Evolutionary conservation across 2,113 vertebrate genomes (phyloP).

Genomic region (Archilochus colubris): DNA sequence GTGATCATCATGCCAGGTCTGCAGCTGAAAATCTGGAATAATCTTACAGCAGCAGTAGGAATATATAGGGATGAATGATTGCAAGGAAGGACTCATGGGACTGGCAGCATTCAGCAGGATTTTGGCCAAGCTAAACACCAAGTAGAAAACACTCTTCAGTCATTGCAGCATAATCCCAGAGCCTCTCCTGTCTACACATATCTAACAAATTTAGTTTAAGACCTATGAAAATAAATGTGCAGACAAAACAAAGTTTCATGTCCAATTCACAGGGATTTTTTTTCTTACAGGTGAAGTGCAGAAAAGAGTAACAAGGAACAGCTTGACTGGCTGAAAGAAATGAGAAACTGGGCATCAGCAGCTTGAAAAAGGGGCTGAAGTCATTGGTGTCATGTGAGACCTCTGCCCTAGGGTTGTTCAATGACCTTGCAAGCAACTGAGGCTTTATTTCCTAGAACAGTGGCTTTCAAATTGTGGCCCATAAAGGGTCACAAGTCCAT

Average conservation of each 20-base stretch:
- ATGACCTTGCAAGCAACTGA: background rate
- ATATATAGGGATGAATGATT: constrained; percentile 56
- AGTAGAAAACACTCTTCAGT: constrained; percentile 57
- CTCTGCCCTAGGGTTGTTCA: background rate
- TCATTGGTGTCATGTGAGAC: background rate
- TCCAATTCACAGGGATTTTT: background rate
- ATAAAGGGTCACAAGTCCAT: fast-evolving
- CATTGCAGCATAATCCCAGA: background rate
- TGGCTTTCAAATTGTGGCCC: background rate
- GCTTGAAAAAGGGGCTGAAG: background rate
- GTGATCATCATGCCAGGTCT: constrained; percentile 26
- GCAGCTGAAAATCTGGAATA: constrained; percentile 60
- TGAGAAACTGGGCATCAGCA: background rate
- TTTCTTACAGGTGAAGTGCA: constrained; percentile 16
- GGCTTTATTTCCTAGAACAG: background rate
- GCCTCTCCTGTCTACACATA: background rate
- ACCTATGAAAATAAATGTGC: background rate
- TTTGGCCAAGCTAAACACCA: constrained; percentile 71
- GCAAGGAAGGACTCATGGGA: constrained; percentile 45
- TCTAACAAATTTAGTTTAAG: constrained; percentile 9
- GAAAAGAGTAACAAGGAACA: background rate
- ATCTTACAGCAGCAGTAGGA: constrained; percentile 48
- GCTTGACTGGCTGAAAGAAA: background rate
- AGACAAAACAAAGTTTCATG: constrained; percentile 2
- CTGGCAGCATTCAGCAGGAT: constrained; percentile 1